Evolutionary conservation across 35 echinoderm and acorn worm species (phyloP).

Genomic region (Ophiothrix spiculata): DNA sequence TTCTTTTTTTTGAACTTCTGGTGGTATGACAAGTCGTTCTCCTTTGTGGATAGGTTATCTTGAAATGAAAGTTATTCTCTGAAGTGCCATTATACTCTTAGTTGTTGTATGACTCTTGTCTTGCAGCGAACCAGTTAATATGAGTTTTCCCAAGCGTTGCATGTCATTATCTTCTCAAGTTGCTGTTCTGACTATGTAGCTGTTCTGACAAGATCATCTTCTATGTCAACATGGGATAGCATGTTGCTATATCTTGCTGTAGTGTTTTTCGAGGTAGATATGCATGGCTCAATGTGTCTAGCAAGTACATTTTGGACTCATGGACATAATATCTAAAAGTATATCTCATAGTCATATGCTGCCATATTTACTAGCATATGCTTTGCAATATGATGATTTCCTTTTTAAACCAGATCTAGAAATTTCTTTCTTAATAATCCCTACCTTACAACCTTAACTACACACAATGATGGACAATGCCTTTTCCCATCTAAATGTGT

Average conservation of each 20-base stretch:
- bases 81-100: slow-evolving; percentile 36
- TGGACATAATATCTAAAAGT: background rate
- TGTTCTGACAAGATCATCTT: background rate
- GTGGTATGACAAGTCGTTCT: slow-evolving; percentile 40
- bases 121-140: slow-evolving; percentile 28
- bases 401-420: too few species aligned
- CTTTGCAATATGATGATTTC: too few species aligned
- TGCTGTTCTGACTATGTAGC: background rate
- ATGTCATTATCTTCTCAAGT: slow-evolving; percentile 24
- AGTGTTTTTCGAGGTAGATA: background rate
- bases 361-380: background rate
- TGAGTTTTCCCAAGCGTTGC: slow-evolving; percentile 7
- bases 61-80: slow-evolving; percentile 48
- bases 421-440: too few species aligned
- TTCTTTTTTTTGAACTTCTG: background rate
- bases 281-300: slow-evolving; percentile 2
- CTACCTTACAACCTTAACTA: too few species aligned
- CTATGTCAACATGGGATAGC: background rate
- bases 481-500: too few species aligned
- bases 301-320: background rate
- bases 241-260: background rate
- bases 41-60: slow-evolving; percentile 36
- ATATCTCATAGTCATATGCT: slow-evolving; percentile 14
- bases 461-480: too few species aligned
- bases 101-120: slow-evolving; percentile 23